Evolutionary conservation across 2,113 vertebrate genomes (phyloP), one percentile per base, ranked within the genome.

Genomic region (Neotragus pygmaeus): DNA sequence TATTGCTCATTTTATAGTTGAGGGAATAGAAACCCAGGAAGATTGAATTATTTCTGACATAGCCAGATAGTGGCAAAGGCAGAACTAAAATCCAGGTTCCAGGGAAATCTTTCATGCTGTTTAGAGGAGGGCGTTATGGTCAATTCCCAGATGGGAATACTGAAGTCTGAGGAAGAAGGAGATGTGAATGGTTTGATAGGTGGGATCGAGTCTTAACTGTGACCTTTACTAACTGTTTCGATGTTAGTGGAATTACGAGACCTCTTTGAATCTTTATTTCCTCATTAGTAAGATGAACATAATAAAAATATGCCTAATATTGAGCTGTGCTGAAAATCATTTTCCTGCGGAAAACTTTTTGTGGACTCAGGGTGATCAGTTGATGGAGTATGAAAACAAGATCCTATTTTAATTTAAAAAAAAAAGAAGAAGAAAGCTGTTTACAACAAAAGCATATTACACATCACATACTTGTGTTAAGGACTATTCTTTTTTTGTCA

Each of bases 401-500:
- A 49, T 30, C 39, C 19, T 64, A 19, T 82, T 92, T 95, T 60
- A 94, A 73, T 23, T 82, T 43, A 66, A 90, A 75, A 92, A 51
- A 23, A 47, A 77, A 77, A 77, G 73, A 77, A 92, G 51, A n/a
- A 64, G 66, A 96, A 80, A 39, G 45, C 13, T 28, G 21, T 57
- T 88, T 45, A n/a, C 17, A 92, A 27, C 36, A 30, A 93, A 28
- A 28, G 25, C 8, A 62, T 39, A 84, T 25, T 91, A 70, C 88
- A 90, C 9, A 90, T 51, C 30, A 70, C 39, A 94, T n/a, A 73
- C 27, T 45, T 49, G 21, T 55, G 14, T 51, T 60, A 92, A 96
- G 47, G 43, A 80, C 21, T 57, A 94, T 96, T 97, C 92, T 58
- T 97, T 78, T 96, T 96, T 94, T 75, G 87, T 87, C 62, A 66